Evolutionary conservation across 2,113 vertebrate genomes (phyloP).

Genomic region (Brachyhypopomus occidentalis): DNA sequence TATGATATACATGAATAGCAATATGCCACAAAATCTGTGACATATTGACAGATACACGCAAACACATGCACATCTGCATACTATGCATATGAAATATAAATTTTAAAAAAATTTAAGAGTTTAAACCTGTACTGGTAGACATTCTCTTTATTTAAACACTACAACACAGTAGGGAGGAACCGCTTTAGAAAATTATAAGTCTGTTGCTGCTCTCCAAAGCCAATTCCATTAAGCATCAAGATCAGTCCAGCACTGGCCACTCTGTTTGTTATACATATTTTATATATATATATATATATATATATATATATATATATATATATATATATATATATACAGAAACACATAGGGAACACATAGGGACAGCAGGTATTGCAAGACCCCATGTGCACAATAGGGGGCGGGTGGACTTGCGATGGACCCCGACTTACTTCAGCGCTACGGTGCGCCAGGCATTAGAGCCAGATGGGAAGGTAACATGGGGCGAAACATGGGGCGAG

Average conservation of each 20-base stretch:
- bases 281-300: too few species aligned
- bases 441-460: conserved; percentile 74
- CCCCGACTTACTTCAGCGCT: conserved; percentile 76
- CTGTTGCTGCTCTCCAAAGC: background rate
- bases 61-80: background rate
- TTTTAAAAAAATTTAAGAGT: background rate
- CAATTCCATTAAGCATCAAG: too few species aligned
- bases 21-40: background rate
- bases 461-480: conserved; percentile 71
- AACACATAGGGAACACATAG: conserved; percentile 22
- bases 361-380: conserved; percentile 24
- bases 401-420: conserved; percentile 55
- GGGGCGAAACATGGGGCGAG: conserved; percentile 76
- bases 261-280: too few species aligned
- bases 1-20: background rate
- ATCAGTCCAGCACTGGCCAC: too few species aligned
- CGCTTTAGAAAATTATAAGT: background rate
- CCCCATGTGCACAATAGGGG: conserved; percentile 36
- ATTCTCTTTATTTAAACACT: background rate
- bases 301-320: background rate
- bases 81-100: background rate
- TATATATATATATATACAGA: background rate
- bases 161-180: background rate
- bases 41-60: background rate
- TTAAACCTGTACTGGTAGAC: background rate